Conservation (phyloP, 2,113 vertebrate species). For the Corydoras maculifer region DNA sequence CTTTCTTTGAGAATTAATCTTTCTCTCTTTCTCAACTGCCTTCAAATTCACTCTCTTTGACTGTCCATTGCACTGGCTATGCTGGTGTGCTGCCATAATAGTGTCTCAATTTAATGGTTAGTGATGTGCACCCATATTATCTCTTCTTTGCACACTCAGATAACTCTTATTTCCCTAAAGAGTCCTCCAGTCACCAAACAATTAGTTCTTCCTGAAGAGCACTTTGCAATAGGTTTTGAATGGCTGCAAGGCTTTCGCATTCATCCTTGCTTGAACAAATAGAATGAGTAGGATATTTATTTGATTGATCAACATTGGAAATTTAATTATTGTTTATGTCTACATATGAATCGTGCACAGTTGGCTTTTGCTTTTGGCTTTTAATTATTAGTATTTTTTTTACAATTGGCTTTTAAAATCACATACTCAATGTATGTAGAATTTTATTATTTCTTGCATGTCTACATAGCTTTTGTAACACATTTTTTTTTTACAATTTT, state of each 20-base stretch:
- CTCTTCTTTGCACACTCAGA: constrained; percentile 45
- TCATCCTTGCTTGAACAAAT: no score
- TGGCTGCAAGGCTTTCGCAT: constrained; percentile 7
- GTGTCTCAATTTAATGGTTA: constrained; percentile 44
- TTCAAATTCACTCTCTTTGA: constrained; percentile 3
- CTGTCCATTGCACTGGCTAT: constrained; percentile 22
- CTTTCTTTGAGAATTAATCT: constrained; percentile 31
- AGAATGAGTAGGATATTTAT: no score
- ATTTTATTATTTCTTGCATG: no score
- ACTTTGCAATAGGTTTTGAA: constrained; percentile 43
- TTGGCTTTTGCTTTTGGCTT: no score
- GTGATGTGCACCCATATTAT: constrained; percentile 46
- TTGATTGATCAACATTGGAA: no score
- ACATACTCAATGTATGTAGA: no score
- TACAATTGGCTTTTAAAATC: no score
- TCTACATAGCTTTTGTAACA: no score
- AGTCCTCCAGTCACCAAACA: constrained; percentile 53
- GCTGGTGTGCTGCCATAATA: constrained; percentile 12
- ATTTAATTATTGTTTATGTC: no score
- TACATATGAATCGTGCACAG: no score
- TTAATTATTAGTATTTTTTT: no score
- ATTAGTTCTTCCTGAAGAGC: constrained; percentile 52
- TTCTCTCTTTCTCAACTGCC: constrained; percentile 1
- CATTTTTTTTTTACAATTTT: no score
- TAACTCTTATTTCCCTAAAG: constrained; percentile 48